phyloP scores from a whole-genome alignment of 2,113 vertebrate genomes.

The Numenius arquata region DNA sequence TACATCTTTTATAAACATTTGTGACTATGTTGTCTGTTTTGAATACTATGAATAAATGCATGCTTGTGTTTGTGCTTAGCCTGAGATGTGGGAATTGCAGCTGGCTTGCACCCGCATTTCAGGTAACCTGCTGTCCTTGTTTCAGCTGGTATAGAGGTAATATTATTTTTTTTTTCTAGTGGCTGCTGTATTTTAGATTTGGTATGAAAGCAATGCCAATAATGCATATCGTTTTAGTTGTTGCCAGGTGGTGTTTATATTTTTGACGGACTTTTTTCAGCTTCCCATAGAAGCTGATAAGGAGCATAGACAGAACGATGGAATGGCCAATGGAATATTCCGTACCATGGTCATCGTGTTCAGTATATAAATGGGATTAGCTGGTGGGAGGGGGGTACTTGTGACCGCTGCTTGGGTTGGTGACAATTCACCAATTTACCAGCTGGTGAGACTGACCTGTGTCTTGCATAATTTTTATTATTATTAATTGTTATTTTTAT shows the following conservation, averaged over 20 bases:
- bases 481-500: background rate
- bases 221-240: background rate
- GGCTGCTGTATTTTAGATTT: background rate
- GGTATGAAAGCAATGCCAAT: background rate
- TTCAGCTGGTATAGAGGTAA: background rate
- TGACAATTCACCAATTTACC: background rate
- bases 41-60: conserved; percentile 35
- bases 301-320: background rate
- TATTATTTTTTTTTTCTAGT: background rate
- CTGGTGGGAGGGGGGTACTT: background rate
- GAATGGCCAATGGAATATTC: background rate
- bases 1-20: conserved; percentile 17
- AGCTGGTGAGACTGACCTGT: background rate
- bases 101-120: fast-evolving
- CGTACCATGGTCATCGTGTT: background rate
- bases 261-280: background rate
- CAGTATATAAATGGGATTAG: background rate
- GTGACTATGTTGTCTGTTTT: background rate
- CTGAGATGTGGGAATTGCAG: background rate
- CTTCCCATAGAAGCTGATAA: background rate
- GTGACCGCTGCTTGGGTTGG: background rate
- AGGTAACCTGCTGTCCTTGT: background rate
- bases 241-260: background rate
- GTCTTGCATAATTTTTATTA: background rate
- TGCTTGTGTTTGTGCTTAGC: background rate